Base-by-base conservation (phyloP, 2,797 vertebrate genomes). In the Limosa lapponica region DNA sequence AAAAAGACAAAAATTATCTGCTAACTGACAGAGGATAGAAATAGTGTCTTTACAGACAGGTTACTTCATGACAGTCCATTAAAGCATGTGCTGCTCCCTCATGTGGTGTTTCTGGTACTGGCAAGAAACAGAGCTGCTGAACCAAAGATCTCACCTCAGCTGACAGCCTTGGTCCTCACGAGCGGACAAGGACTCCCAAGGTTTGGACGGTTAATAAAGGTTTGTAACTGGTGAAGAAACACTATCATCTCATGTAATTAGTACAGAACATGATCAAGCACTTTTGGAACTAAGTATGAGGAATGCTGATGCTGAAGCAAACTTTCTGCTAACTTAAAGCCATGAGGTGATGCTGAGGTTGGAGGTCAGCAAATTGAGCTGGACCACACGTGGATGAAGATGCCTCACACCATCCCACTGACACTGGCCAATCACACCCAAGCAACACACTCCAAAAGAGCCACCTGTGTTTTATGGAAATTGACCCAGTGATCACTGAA, bases 161-260 rank as follows among this genome's bases (percentile, higher is more conserved):
- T 13, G 9, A n/a, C 61, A 83, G n/a, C 37, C 69, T 49, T 0
- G 0, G n/a, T 75, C 13, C 28, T 20, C 0, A 0, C 0, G 1
- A 66, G 41, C 9, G 0, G 16, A 16, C 16, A 32, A 43, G 11
- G 16, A 32, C 44, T 58, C 51, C 12, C 20, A 30, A 2, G 0
- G 0, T n/a, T 28, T 52, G 54, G 10, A 58, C 5, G 30, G 37
- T 15, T 52, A 16, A 19, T 37, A 55, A 37, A 44, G 6, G 18
- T 41, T 41, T 37, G 5, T 25, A 82, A 32, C 49, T 30, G 10
- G 44, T 48, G 11, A 86, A 34, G 16, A 78, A 86, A 70, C 49
- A 77, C 24, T 51, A n/a, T 15, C 10, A 37, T 37, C 49, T 25
- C 37, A 57, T 0, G 11, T 7, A 16, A 58, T 17, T 13, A 54